Base-by-base conservation (phyloP, 92 coral and sea anemone genomes). In the Plumapathes pennacea region DNA sequence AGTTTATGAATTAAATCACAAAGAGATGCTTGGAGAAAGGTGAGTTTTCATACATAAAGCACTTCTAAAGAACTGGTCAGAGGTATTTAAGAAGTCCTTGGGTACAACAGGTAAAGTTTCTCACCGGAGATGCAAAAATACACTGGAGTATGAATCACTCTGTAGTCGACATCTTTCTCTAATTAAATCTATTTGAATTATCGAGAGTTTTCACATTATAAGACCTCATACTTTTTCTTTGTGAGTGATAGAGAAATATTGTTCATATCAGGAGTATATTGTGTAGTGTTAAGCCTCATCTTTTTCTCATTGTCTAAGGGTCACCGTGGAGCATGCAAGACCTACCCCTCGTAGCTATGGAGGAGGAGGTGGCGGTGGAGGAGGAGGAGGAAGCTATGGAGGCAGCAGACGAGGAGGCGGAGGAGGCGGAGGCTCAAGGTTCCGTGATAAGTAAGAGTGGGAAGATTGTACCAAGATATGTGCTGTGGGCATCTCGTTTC, bases 261-360 rank as follows among this genome's bases (percentile, higher is more conserved):
- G 0, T 2, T 13, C 25, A 22, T 41, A 25, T 21, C 17, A 4
- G 5, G 13, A 15, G 15, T 4, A 8, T 46, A 10, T 14, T 29
- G 11, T 22, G 20, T 25, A 1, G 12, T 39, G 32, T 66, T 38
- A 5, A 45, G 44, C 36, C 21, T 6, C 13, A 30, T 3, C 54
- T 23, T 55, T 28, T 43, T 13, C 10, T 34, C 3, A 25, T 30
- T 38, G 10, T 49, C 27, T 10, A 47, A 91, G 97, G 53, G 94
- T 91, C 17, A 86, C 97, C 32, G 97, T 91, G 38, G 97, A 91
- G 52, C 90, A 80, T 79, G 97, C 97, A 2, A 76, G 89, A 37
- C 97, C 97, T 42, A 74, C 85, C 0, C 62, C 83, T 18, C 50
- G 95, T 20, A 74, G 97, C 37, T 81, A 89, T 38, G 65, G 78